Base-by-base conservation (phyloP, 2,888 invertebrate species). In the Eilema sororculum region DNA sequence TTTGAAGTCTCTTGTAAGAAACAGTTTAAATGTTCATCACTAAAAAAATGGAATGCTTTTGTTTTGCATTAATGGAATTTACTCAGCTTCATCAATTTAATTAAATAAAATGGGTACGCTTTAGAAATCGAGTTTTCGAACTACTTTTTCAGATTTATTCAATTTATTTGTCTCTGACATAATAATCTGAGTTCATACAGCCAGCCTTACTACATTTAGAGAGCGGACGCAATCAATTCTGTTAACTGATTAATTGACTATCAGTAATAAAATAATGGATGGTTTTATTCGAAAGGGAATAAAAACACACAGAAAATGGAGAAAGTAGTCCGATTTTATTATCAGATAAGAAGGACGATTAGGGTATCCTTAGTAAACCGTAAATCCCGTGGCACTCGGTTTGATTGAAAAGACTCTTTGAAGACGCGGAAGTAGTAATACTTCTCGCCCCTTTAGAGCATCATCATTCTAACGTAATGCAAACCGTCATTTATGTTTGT, bases 151-250 rank as follows among this genome's bases (percentile, higher is more conserved):
- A n/a, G 52, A 52, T 52, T 62, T 22, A 46, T 63, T 41, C 25
- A 63, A 25, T 63, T 20, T 52, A 25, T 20, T 3, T 52, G 12
- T 13, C 52, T n/a, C 28, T 52, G 28, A 16, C 30, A 52, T n/a
- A n/a, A n/a, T 28, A 64, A 10, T 52, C 22, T 61, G 8, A 16
- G 9, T 8, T 52, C 60, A n/a, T 37, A 22, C 61, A 28, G 71
- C 30, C 60, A 68, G 71, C 30, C 60, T 67, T 73, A 73, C 67
- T 73, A 65, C 78, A 72, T 68, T 73, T 75, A 71, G 62, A 59
- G 64, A 84, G 82, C 93, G 95, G 95, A 95, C 87, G 88, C 84
- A 91, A 93, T 91, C 93, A 92, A 95, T 94, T 95, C 84, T 89
- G 87, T 81, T 91, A 95, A 95, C 90, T 89, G 82, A 89, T 87